Evolutionary conservation across 2,888 invertebrate species (phyloP).

Genomic region (Lissonota sp.): DNA sequence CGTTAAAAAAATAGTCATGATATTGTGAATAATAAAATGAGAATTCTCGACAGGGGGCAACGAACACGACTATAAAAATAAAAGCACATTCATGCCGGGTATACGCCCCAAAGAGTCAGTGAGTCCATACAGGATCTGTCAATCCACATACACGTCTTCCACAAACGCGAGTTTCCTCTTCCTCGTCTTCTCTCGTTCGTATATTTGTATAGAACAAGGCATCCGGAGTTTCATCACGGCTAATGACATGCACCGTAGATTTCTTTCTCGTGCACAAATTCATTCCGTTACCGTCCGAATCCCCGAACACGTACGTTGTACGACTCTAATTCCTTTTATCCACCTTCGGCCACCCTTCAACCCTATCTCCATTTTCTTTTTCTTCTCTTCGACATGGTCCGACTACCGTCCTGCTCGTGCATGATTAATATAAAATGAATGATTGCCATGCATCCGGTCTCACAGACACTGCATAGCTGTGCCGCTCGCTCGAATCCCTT

Average conservation of each 20-base stretch:
- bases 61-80: slow-evolving; percentile 82
- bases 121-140: slow-evolving; percentile 80
- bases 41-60: slow-evolving; percentile 77
- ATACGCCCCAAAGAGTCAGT: slow-evolving; percentile 28
- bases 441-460: slow-evolving; percentile 82
- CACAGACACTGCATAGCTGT: slow-evolving; percentile 74
- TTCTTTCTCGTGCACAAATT: slow-evolving; percentile 67
- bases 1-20: slow-evolving; percentile 32
- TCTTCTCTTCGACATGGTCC: slow-evolving; percentile 61
- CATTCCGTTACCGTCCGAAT: slow-evolving; percentile 63
- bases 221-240: slow-evolving; percentile 80
- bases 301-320: slow-evolving; percentile 65
- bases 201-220: slow-evolving; percentile 65
- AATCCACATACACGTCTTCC: slow-evolving; percentile 81
- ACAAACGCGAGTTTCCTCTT: slow-evolving; percentile 79
- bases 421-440: slow-evolving; percentile 83
- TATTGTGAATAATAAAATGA: slow-evolving; percentile 62
- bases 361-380: slow-evolving; percentile 47
- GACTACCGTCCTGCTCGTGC: slow-evolving; percentile 78
- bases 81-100: slow-evolving; percentile 65
- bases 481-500: slow-evolving; percentile 68
- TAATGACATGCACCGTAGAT: slow-evolving; percentile 82
- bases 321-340: slow-evolving; percentile 69
- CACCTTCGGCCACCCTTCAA: slow-evolving; percentile 59
- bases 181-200: slow-evolving; percentile 57